Conservation (phyloP, 2,888 invertebrate genomes). For the Actias luna region DNA sequence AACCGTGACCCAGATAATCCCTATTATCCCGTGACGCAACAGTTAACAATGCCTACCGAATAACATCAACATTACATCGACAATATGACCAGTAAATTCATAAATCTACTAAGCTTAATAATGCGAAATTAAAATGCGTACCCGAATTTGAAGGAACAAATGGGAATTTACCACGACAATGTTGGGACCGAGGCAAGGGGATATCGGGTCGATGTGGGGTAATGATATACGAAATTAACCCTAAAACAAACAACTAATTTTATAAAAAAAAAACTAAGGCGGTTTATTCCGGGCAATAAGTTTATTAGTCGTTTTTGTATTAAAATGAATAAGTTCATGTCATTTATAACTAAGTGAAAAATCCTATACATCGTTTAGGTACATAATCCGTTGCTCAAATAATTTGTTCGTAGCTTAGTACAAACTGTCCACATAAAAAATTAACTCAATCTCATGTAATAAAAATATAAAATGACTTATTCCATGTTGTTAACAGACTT, state of each 20-base stretch:
- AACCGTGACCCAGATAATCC: background rate
- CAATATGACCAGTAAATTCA: background rate
- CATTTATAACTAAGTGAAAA: background rate
- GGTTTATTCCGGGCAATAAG: background rate
- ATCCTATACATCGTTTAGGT: too few relatives aligned
- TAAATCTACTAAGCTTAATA: conserved; percentile 7
- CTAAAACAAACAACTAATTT: background rate
- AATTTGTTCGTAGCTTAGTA: too few relatives aligned
- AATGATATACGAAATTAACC: background rate
- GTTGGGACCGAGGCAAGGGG: background rate
- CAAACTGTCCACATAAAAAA: too few relatives aligned
- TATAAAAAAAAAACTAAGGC: background rate
- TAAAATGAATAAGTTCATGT: background rate
- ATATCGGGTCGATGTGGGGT: conserved; percentile 1
- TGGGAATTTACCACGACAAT: background rate
- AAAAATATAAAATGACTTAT: too few relatives aligned
- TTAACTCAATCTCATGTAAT: background rate
- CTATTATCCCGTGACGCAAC: background rate
- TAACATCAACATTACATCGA: background rate
- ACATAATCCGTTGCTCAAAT: too few relatives aligned
- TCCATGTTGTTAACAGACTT: background rate
- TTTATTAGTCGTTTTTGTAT: conserved; percentile 6
- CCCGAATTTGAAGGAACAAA: background rate
- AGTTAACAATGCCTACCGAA: background rate
- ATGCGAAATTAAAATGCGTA: conserved; percentile 1